Conservation (phyloP, 2,113 vertebrate genomes). For the Neolamprologus fasciatus region DNA sequence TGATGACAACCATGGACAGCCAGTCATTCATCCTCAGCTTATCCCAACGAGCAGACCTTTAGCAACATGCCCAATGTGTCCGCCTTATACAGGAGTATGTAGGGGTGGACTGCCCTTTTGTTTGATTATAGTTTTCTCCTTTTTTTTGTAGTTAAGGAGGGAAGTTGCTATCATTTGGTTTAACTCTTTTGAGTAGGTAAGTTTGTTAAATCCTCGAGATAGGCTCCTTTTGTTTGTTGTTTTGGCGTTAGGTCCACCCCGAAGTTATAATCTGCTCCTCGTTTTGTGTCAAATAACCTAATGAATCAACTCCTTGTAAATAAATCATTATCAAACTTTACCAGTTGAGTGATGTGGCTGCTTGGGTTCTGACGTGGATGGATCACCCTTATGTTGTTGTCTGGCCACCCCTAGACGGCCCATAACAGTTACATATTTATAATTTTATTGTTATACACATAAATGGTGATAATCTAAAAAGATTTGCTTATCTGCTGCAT, state of each 20-base stretch:
- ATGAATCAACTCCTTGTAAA: background rate
- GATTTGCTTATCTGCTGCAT: accelerated
- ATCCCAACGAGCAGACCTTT: background rate
- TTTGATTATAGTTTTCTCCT: background rate
- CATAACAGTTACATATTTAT: background rate
- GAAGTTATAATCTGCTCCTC: background rate
- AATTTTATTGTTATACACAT: background rate
- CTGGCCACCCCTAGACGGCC: background rate
- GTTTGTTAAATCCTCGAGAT: background rate
- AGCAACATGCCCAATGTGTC: background rate
- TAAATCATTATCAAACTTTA: background rate
- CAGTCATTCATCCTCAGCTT: background rate
- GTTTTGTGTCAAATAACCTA: background rate
- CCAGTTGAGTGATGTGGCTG: background rate
- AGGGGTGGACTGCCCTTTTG: background rate
- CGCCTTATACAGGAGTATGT: background rate
- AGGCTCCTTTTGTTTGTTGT: background rate
- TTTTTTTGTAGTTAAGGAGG: background rate
- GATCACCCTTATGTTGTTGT: background rate
- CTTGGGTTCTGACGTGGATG: background rate
- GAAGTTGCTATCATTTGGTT: background rate
- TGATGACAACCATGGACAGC: background rate
- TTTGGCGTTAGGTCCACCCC: background rate
- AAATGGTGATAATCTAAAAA: background rate
- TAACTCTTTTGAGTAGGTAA: background rate